Base-by-base conservation (phyloP, 2,888 invertebrate species). In the Margaritifera margaritifera region DNA sequence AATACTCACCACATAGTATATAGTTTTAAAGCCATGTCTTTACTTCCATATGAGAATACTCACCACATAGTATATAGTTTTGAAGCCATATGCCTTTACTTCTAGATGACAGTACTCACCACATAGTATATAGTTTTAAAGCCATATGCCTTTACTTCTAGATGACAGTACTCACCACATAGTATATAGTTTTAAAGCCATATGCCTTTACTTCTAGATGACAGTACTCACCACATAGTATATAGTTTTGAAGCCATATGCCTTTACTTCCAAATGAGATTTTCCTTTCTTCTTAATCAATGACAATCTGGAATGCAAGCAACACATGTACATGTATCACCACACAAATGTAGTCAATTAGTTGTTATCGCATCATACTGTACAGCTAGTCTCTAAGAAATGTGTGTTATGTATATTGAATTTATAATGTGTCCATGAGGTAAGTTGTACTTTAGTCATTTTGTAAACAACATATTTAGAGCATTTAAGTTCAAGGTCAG, bases 1-100 rank as follows among this genome's bases (percentile, higher is more conserved):
- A 62, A n/a, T 11, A 56, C 67, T 56, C 62, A 67, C 67, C 24
- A 67, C 60, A 52, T 67, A 67, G 25, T 67, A 67, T 19, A 67
- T 20, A 19, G 67, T 62, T 25, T 67, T 62, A 25, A 67, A 25
- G 20, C 62, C 58, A 67, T 22, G 62, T 62, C n/a, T 67, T 55
- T 25, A 67, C 24, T 22, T 67, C 67, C 6, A 67, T 62, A 51
- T 62, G 50, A 8, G 57, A 62, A n/a, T 11, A 56, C 67, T 56
- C 62, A 67, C 67, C 24, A 67, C 60, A 52, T 67, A 67, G 25
- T 67, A 67, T 19, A 67, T 20, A 19, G 67, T 62, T 25, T 67
- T 62, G 42, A 67, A 25, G 20, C 62, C 58, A 58, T 67, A 67
- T 22, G 62, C 62, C n/a, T 67, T 55, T 25, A 67, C 24, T 22